Evolutionary conservation across 2,797 vertebrate species (phyloP).

Genomic region (Darevskia mixta): DNA sequence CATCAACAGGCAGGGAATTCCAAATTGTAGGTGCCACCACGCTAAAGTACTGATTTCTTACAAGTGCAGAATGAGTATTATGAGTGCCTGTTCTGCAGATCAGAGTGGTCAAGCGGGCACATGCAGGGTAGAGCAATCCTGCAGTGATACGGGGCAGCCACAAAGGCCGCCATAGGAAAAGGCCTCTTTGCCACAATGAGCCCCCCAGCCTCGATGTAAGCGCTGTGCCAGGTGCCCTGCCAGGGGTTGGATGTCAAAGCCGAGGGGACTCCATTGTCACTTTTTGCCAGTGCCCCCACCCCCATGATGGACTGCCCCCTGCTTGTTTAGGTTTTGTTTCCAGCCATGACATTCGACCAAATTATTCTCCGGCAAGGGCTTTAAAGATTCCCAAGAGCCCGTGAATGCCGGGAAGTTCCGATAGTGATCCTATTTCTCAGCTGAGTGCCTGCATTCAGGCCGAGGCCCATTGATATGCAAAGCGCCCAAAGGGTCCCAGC

Average conservation of each 20-base stretch:
- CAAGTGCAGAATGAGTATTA: too few species aligned
- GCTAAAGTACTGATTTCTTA: too few species aligned
- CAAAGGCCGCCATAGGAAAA: too few species aligned
- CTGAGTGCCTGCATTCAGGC: slow-evolving; percentile 87
- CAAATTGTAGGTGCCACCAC: too few species aligned
- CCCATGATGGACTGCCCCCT: slow-evolving; percentile 71
- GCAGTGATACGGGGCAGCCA: too few species aligned
- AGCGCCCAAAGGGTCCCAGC: slow-evolving; percentile 72
- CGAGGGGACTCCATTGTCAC: slow-evolving; percentile 43
- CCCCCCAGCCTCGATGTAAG: background rate
- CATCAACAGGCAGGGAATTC: too few species aligned
- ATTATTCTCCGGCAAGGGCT: slow-evolving; percentile 76
- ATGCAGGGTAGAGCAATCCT: too few species aligned
- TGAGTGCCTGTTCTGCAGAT: too few species aligned
- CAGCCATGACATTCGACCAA: slow-evolving; percentile 78
- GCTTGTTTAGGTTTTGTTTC: slow-evolving; percentile 77
- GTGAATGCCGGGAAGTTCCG: slow-evolving; percentile 83
- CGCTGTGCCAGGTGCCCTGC: background rate
- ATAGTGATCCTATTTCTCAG: slow-evolving; percentile 88
- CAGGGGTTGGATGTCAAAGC: slow-evolving; percentile 50
- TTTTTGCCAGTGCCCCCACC: slow-evolving; percentile 57
- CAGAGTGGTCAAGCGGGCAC: too few species aligned
- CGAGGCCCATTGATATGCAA: slow-evolving; percentile 88
- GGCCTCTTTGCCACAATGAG: background rate
- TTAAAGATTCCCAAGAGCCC: slow-evolving; percentile 84